Base-by-base conservation (phyloP, 2,113 vertebrate genomes). In the Uria aalge region DNA sequence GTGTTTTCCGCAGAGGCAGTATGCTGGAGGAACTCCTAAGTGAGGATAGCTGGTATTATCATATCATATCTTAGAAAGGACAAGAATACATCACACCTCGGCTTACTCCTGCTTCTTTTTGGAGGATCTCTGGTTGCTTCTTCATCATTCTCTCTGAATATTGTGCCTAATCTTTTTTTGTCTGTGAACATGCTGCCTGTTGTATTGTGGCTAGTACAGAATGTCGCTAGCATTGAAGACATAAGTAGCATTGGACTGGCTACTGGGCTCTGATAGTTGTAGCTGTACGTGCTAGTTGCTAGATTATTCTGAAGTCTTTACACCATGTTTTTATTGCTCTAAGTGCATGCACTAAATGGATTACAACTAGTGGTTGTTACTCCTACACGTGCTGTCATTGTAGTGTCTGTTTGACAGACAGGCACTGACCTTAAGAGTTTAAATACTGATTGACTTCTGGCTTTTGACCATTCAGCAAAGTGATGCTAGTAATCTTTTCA, bases 111-210 rank as follows among this genome's bases (percentile, higher is more conserved):
- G 18, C 26, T 38, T 12, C 80, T 27, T 56, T 22, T 38, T 26
- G 15, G 22, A 32, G n/a, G 23, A 5, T 55, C 5, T 60, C 15
- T 32, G 27, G 6, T 17, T 40, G 20, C 40, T 86, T 8, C 38
- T 12, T 66, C 6, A 17, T 52, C 7, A 1, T 63, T 75, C 5
- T 23, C n/a, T 62, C 27, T 88, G 47, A 13, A 34, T 40, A 10
- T 26, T 75, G 66, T 64, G 6, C 17, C 15, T 40, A 1, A 14
- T 52, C 5, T 24, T 16, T 32, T n/a, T 60, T 26, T 1, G 3
- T 17, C 47, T n/a, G 53, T 34, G 75, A 8, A 26, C 0, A 0
- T 1, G 1, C 22, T 81, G 11, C n/a, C 2, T 1, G 5, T 22
- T 36, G 3, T 32, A 1, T 5, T 30, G 2, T 7, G 5, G 17